Base-by-base conservation (phyloP, 2,888 invertebrate species). In the Leptinotarsa peninsularis region DNA sequence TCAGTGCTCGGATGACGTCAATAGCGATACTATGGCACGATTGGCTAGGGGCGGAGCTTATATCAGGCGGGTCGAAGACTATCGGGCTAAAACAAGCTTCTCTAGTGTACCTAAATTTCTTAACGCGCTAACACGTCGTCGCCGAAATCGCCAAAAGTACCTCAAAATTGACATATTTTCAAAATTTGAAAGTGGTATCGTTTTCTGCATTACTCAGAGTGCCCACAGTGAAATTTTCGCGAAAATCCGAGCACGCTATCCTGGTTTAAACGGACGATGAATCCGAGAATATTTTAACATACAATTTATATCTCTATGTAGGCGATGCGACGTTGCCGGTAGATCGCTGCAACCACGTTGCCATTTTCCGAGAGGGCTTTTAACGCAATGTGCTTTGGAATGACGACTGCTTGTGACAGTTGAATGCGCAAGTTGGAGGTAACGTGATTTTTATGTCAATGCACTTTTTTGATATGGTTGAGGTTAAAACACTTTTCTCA, bases 401-500 rank as follows among this genome's bases (percentile, higher is more conserved):
- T 78, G 81, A 79, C 79, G 81, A 81, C 81, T 79, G 82, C 80
- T 81, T 80, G 84, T 84, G 86, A 86, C 85, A 85, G 85, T 84
- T 84, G 84, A 85, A 84, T 84, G 86, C 85, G 83, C 85, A 85
- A 84, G 82, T 81, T 83, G 80, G 82, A 86, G 86, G 86, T 86
- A 86, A 85, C 83, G 82, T 83, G 83, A 84, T 83, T 84, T 85
- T 84, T 85, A 82, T 84, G 84, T 84, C 83, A 84, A 82, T 82
- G 84, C 81, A 84, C 83, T 81, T 77, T 75, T 79, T 74, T 74
- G 75, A 75, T 74, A 56, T 67, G 56, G 71, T 73, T 33, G 15
- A 68, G 33, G 49, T 58, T 49, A n/a, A 18, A 70, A 70, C 49
- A 13, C 49, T n/a, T 50, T 33, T 52, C 14, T 69, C n/a, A 56